Conservation (phyloP, 2,797 vertebrate genomes). For the Ciconia nigra region DNA sequence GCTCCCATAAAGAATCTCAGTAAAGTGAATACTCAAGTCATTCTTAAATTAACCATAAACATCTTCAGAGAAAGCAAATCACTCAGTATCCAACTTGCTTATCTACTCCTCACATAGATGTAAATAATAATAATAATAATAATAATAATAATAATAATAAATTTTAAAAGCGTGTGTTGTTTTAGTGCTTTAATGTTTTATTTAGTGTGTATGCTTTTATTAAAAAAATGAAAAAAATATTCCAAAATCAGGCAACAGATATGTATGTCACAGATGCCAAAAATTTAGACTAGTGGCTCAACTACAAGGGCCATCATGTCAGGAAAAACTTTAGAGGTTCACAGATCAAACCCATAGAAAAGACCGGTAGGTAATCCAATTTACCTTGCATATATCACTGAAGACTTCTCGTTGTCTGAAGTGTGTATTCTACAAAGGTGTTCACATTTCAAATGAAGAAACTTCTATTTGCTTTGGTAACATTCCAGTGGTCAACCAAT, state of each 20-base stretch:
- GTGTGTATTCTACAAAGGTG: neutral
- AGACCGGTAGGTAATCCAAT: neutral
- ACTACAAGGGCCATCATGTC: neutral
- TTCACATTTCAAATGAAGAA: neutral
- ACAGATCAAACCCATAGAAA: neutral
- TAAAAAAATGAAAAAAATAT: neutral
- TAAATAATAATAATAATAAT: neutral
- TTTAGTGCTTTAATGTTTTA: neutral
- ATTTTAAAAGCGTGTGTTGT: neutral
- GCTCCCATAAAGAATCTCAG: neutral
- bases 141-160: neutral
- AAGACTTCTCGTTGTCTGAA: neutral
- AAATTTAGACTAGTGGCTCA: neutral
- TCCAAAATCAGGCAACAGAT: neutral
- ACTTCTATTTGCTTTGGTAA: neutral
- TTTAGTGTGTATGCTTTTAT: neutral
- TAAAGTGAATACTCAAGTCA: neutral
- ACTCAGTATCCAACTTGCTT: neutral
- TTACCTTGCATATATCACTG: neutral
- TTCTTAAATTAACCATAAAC: neutral
- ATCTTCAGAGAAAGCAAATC: neutral
- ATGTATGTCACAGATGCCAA: neutral
- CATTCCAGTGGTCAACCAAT: neutral
- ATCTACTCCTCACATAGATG: neutral
- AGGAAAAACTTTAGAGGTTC: neutral